Evolutionary conservation across 2,113 vertebrate species (phyloP).

Genomic region (Callospermophilus lateralis): DNA sequence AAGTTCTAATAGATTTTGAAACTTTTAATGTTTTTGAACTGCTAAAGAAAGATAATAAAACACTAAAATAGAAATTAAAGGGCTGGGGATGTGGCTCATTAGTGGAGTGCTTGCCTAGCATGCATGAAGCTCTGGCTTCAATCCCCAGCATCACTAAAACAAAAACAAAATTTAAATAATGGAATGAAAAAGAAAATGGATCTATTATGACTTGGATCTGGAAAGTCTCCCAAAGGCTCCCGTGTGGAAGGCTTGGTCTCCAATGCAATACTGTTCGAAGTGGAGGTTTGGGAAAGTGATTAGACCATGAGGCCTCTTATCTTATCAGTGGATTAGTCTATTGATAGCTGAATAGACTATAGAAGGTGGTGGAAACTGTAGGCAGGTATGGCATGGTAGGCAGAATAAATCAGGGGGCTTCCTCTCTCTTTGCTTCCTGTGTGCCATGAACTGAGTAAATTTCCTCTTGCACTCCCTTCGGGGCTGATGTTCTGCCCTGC

Average conservation of each 20-base stretch:
- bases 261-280: background rate
- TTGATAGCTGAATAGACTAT: background rate
- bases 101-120: too few species aligned
- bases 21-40: conserved; percentile 10
- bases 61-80: background rate
- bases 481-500: background rate
- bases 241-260: background rate
- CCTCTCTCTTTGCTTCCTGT: background rate
- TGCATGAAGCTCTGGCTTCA: too few species aligned
- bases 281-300: background rate
- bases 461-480: too few species aligned
- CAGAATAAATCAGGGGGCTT: background rate
- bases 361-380: background rate
- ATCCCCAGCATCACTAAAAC: too few species aligned
- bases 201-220: background rate
- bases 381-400: background rate
- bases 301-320: background rate
- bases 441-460: background rate
- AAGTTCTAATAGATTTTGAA: conserved; percentile 15
- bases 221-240: background rate
- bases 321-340: background rate
- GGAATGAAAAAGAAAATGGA: background rate
- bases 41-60: background rate
- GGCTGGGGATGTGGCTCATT: too few species aligned
- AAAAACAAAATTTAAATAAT: background rate